phyloP scores from a whole-genome alignment of 2,113 vertebrate genomes.

The Anser brachyrhynchus region DNA sequence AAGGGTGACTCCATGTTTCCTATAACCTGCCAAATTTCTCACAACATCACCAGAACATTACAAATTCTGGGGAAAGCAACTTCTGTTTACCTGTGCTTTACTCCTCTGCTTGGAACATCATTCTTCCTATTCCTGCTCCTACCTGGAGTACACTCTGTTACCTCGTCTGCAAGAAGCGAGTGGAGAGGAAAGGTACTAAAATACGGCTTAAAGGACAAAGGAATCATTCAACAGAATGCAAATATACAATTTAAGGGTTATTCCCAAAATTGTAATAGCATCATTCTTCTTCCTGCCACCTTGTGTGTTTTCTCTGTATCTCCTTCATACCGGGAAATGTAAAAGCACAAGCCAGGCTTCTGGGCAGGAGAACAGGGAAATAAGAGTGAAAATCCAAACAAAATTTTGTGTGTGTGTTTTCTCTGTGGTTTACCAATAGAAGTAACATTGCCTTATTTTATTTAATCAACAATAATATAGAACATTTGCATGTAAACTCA shows the following conservation, averaged over 20 bases:
- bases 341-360: neutral
- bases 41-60: neutral
- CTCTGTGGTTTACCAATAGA: neutral
- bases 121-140: neutral
- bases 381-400: neutral
- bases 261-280: neutral
- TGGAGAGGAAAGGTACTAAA: neutral
- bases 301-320: neutral
- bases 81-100: neutral
- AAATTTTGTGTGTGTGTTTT: neutral
- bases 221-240: neutral
- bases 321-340: neutral
- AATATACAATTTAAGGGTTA: neutral
- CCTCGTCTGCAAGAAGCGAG: neutral
- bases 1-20: neutral
- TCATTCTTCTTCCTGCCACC: neutral
- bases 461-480: constrained; percentile 30
- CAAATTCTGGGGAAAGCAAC: neutral
- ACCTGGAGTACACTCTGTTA: neutral
- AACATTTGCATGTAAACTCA: neutral
- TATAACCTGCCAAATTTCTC: neutral
- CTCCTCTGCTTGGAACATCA: neutral
- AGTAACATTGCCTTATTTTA: constrained; percentile 9
- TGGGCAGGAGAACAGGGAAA: neutral
- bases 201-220: neutral